phyloP scores from a whole-genome alignment of 2,113 vertebrate species.

The Tragulus kanchil region DNA sequence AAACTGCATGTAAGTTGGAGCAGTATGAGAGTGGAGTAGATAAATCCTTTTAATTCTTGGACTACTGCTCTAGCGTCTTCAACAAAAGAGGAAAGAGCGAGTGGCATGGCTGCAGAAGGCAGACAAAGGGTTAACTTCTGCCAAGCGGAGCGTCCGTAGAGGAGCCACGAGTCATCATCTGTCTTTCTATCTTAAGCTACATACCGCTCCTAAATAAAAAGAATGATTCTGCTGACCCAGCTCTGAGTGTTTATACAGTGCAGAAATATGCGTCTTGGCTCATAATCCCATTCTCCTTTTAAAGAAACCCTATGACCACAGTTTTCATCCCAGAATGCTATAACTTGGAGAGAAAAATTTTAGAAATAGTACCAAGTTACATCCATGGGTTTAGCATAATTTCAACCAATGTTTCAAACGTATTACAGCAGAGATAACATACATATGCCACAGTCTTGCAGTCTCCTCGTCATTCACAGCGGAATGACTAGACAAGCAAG shows the following conservation, averaged over 20 bases:
- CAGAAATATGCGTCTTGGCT: slow-evolving; percentile 87
- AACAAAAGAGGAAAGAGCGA: background rate
- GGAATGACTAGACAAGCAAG: slow-evolving; percentile 48
- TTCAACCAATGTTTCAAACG: slow-evolving; percentile 72
- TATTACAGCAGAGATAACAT: slow-evolving; percentile 56
- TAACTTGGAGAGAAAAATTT: slow-evolving; percentile 79
- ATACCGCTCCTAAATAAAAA: slow-evolving; percentile 61
- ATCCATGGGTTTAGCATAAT: slow-evolving; percentile 73
- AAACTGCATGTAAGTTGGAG: background rate
- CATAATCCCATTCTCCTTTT: slow-evolving; percentile 74
- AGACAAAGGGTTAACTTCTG: slow-evolving; percentile 34
- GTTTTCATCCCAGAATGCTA: slow-evolving; percentile 86
- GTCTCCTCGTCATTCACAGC: slow-evolving; percentile 38
- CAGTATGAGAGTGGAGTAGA: background rate
- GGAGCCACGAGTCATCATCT: background rate
- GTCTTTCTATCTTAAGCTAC: slow-evolving; percentile 66
- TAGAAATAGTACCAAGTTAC: slow-evolving; percentile 78
- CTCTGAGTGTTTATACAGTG: slow-evolving; percentile 81
- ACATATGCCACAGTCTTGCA: slow-evolving; percentile 49
- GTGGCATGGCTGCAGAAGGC: background rate
- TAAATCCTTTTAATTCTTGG: background rate
- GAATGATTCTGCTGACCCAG: slow-evolving; percentile 86
- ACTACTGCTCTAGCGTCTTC: background rate
- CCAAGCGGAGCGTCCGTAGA: background rate
- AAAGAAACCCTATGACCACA: slow-evolving; percentile 86